phyloP scores from a whole-genome alignment of 2,797 vertebrate genomes.

The Fratercula arctica region DNA sequence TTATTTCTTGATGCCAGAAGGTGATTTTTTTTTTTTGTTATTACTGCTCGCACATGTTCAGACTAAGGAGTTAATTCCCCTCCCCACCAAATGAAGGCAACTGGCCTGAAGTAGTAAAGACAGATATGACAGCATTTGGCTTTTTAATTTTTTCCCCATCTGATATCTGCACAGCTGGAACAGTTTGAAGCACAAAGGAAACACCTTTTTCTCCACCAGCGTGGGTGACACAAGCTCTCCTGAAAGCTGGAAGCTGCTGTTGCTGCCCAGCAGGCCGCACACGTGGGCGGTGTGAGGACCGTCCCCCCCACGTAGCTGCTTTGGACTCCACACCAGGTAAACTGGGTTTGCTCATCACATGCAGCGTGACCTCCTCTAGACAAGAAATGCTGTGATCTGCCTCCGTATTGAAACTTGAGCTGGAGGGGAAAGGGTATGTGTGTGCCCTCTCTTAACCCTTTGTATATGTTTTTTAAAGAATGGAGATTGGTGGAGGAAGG shows the following conservation, averaged over 20 bases:
- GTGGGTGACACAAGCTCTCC: neutral
- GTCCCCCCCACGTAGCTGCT: rapidly evolving
- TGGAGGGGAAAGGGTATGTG: neutral
- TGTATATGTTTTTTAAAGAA: neutral
- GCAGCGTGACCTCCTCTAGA: neutral
- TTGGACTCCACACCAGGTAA: neutral
- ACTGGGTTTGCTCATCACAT: neutral
- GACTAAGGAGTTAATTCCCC: neutral
- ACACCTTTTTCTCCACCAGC: neutral
- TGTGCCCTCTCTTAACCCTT: neutral
- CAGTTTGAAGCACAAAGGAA: neutral
- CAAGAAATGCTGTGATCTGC: neutral
- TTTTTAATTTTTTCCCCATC: neutral
- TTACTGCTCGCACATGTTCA: neutral
- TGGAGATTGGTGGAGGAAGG: neutral
- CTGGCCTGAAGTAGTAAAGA: neutral
- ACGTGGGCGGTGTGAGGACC: rapidly evolving
- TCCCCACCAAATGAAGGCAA: neutral
- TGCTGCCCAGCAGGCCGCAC: neutral
- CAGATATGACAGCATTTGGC: neutral
- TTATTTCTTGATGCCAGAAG: neutral
- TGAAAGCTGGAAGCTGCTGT: neutral
- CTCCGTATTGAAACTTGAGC: neutral
- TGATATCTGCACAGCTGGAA: neutral
- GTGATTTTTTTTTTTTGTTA: neutral